Evolutionary conservation across 2,888 invertebrate species (phyloP).

Genomic region (Trachelus tabidus): DNA sequence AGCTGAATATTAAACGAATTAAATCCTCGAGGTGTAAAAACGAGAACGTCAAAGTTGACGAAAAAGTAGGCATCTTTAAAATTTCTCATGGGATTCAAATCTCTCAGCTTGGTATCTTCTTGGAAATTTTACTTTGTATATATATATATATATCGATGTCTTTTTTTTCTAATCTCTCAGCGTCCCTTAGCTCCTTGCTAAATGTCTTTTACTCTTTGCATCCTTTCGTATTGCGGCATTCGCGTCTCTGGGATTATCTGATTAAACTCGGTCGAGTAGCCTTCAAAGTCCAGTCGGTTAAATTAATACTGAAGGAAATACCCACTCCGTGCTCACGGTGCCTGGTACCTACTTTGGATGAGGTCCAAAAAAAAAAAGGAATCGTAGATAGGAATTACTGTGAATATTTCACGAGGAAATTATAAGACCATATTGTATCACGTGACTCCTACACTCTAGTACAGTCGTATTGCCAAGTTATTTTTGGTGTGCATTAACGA

Average conservation of each 20-base stretch:
- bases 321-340: background rate
- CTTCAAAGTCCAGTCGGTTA: background rate
- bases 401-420: background rate
- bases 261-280: background rate
- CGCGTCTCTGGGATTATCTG: background rate
- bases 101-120: background rate
- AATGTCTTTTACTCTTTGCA: background rate
- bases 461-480: too few relatives aligned
- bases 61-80: background rate
- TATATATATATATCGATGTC: too few relatives aligned
- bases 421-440: too few relatives aligned
- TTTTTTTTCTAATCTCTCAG: background rate
- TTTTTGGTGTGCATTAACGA: too few relatives aligned
- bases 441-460: too few relatives aligned
- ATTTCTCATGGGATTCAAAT: slow-evolving; percentile 16
- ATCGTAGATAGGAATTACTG: background rate
- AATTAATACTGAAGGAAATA: background rate
- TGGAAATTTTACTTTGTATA: background rate
- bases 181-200: slow-evolving; percentile 11
- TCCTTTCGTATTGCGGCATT: background rate
- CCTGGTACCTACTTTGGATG: background rate
- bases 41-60: too few relatives aligned
- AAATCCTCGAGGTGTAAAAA: too few relatives aligned
- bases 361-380: background rate
- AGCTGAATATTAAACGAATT: too few relatives aligned